phyloP scores from a whole-genome alignment of 1,140 invertebrate genomes.

The Parapsyche elsis region DNA sequence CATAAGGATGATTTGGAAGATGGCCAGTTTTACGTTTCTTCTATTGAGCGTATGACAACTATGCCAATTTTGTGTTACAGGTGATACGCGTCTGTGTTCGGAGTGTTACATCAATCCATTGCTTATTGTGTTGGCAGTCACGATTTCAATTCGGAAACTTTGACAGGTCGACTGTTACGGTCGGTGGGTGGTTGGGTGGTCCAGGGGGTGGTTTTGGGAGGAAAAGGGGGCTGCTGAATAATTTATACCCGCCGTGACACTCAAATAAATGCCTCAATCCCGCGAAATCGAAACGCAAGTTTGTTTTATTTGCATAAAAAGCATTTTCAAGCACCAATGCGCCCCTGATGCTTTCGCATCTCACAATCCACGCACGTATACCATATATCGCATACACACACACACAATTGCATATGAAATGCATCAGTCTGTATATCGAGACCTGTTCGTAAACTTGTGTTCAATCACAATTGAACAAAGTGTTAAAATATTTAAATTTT shows the following conservation, averaged over 20 bases:
- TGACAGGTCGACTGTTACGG: slow-evolving; percentile 25
- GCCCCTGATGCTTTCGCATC: slow-evolving; percentile 1
- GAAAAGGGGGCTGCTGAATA: slow-evolving; percentile 31
- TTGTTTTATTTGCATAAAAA: slow-evolving; percentile 49
- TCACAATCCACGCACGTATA: slow-evolving; percentile 8
- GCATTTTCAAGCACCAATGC: slow-evolving; percentile 37
- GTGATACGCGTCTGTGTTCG: slow-evolving; percentile 17
- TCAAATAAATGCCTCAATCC: slow-evolving; percentile 51
- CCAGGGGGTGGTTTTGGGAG: neutral
- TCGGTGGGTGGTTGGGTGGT: neutral
- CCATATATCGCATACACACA: neutral
- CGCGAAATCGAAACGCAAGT: slow-evolving; percentile 48
- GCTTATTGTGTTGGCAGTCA: slow-evolving; percentile 46
- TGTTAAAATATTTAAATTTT: too few relatives aligned
- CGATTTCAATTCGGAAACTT: slow-evolving; percentile 51
- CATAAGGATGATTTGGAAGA: too few relatives aligned
- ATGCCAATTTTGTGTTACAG: too few relatives aligned
- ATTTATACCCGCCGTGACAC: slow-evolving; percentile 48
- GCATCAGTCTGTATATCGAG: too few relatives aligned
- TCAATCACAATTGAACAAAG: too few relatives aligned
- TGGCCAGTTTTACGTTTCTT: too few relatives aligned
- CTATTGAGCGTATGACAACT: too few relatives aligned
- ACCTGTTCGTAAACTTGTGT: too few relatives aligned
- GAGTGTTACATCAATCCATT: slow-evolving; percentile 25
- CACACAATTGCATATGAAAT: neutral